phyloP scores from a whole-genome alignment of 2,888 invertebrate species.

The Netelia inedita region DNA sequence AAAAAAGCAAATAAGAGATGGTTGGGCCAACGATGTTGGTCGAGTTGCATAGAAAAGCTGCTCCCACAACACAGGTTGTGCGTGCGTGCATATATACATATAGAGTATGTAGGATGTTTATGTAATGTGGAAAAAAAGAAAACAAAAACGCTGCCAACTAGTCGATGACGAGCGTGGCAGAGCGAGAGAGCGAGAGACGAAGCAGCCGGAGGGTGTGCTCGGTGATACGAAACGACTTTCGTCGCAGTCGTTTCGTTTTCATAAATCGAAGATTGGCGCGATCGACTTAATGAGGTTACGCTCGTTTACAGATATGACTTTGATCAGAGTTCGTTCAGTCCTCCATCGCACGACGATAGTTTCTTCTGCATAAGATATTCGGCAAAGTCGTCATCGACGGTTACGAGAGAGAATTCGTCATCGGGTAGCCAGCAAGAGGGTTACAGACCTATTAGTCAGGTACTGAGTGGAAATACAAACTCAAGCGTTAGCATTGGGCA shows the following conservation, averaged over 20 bases:
- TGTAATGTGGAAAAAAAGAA: background rate
- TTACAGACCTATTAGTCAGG: constrained; percentile 78
- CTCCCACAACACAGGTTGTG: background rate
- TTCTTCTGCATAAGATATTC: constrained; percentile 90
- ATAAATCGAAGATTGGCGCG: background rate
- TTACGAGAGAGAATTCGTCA: constrained; percentile 43
- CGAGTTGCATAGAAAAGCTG: too few species aligned
- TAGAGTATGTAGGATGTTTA: background rate
- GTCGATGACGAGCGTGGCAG: background rate
- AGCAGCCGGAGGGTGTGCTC: background rate
- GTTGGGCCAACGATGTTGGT: too few species aligned
- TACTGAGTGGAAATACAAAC: constrained; percentile 73
- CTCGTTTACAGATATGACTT: constrained; percentile 86
- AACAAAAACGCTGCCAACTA: background rate
- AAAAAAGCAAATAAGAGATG: too few species aligned
- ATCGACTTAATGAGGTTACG: constrained; percentile 12
- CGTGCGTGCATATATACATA: background rate
- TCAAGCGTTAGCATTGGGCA: constrained; percentile 12
- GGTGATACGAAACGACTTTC: background rate
- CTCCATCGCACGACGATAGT: constrained; percentile 91
- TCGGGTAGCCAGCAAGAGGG: constrained; percentile 70
- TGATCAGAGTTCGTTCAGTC: constrained; percentile 88
- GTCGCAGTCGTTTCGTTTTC: background rate
- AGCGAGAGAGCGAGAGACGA: background rate
- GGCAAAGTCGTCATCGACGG: constrained; percentile 71